Evolutionary conservation across 1,140 invertebrate genomes (phyloP), one percentile per base, ranked within the genome.

Genomic region (Gonioctena quinquepunctata): DNA sequence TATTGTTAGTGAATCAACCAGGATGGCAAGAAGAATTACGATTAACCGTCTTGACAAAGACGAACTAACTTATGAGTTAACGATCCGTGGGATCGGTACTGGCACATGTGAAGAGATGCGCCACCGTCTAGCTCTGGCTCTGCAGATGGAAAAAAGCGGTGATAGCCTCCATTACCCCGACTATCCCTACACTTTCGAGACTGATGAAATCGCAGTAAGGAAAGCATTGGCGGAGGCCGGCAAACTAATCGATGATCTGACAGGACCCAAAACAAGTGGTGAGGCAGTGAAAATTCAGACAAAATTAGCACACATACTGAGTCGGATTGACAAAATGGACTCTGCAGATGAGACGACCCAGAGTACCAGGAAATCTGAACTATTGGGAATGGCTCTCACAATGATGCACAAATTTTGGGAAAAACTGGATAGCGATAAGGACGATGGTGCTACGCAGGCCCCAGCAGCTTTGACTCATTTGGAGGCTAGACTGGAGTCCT

Each of bases 21-120:
- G n/a, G n/a, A 71, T 71, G 69, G 16, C 57, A 2, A 19, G 64
- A 19, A 59, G 49, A 33, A 49, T 71, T 11, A 6, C 27, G 2
- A 56, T 68, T 16, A 67, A 71, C 21, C 21, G 65, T 19, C 27
- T 71, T 5, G 50, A 59, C 22, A 59, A 68, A 19, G 69, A 71
- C 8, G 69, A 71, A 48, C 26, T 71, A 1, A 48, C n/a, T 3
- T 71, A 71, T 67, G 69, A 71, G 23, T 28, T 71, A n/a, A 22
- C 69, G 1, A 8, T 21, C 6, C 18, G 65, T 26, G 69, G 69
- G 18, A 67, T 71, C 3, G 65, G 26, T 25, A 11, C 21, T 6
- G 69, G 65, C 3, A 71, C 13, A 5, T 48, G 49, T 21, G 69
- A 71, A 18, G 54, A 71, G 25, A 71, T 71, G 69, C 11, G 65